Evolutionary conservation across 2,113 vertebrate genomes (phyloP).

Genomic region (Solea senegalensis): DNA sequence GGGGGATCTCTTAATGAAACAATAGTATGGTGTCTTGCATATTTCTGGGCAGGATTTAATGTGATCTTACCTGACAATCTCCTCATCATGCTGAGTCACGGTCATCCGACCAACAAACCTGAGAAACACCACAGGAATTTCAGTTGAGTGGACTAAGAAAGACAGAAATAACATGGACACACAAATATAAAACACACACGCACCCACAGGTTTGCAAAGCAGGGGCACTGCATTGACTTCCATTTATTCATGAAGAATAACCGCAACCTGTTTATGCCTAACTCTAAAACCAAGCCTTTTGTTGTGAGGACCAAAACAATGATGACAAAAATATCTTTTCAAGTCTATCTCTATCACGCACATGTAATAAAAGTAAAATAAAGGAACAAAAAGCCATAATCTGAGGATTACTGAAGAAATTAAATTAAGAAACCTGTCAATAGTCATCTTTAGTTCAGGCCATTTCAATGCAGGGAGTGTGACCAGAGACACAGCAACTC

Average conservation of each 20-base stretch:
- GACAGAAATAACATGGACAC: not conserved
- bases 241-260: too few species aligned
- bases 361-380: too few species aligned
- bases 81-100: constrained; percentile 89
- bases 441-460: not conserved
- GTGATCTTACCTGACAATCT: constrained; percentile 90
- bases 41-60: not conserved
- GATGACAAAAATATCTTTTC: too few species aligned
- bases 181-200: not conserved
- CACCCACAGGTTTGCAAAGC: not conserved
- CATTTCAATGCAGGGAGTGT: constrained; percentile 4
- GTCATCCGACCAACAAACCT: constrained; percentile 97
- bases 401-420: too few species aligned
- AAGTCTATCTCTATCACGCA: too few species aligned
- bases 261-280: too few species aligned
- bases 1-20: too few species aligned
- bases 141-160: constrained; percentile 1
- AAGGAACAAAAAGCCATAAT: too few species aligned
- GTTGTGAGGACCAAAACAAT: too few species aligned
- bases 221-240: too few species aligned
- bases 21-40: not conserved
- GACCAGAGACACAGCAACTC: not conserved
- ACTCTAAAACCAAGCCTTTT: too few species aligned
- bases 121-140: constrained; percentile 42
- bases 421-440: not conserved